phyloP scores from a whole-genome alignment of 2,797 vertebrate genomes.

The Rhinichthys osculus region DNA sequence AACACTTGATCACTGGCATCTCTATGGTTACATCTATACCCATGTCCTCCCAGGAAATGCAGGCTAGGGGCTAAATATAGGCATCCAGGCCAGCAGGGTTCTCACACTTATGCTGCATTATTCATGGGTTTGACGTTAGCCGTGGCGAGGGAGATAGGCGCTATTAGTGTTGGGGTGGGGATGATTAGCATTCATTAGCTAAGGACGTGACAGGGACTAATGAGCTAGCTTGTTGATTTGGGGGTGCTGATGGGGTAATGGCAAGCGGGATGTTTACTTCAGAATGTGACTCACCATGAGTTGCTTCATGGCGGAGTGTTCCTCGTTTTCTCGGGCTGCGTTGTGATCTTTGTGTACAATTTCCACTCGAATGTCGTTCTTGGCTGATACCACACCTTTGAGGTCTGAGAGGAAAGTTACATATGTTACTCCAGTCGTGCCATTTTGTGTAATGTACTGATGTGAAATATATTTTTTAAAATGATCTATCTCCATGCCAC shows the following conservation, averaged over 20 bases:
- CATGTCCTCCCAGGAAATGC: conserved; percentile 49
- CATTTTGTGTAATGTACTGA: background rate
- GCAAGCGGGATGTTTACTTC: background rate
- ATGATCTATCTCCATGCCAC: conserved; percentile 44
- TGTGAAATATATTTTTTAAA: background rate
- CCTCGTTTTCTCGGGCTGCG: conserved; percentile 87
- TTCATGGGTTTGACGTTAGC: conserved; percentile 56
- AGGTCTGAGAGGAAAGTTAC: conserved; percentile 82
- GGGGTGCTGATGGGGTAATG: conserved; percentile 30
- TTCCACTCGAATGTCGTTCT: conserved; percentile 97
- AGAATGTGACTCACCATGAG: conserved; percentile 89
- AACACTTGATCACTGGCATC: conserved; percentile 60
- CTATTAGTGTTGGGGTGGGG: conserved; percentile 58
- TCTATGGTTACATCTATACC: conserved; percentile 64
- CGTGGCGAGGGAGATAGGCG: conserved; percentile 53
- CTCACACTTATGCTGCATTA: conserved; percentile 59
- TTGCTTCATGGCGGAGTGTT: conserved; percentile 95
- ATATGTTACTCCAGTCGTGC: conserved; percentile 1
- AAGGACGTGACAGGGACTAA: conserved; percentile 55
- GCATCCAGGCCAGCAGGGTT: conserved; percentile 52
- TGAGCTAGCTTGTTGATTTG: conserved; percentile 45
- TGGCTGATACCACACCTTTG: conserved; percentile 95
- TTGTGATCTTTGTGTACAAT: conserved; percentile 98
- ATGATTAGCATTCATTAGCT: conserved; percentile 66
- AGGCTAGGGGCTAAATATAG: conserved; percentile 71